A percentile compares a stretch with the other conserved stretches of the same genome.
These are phyloP conservation scores for Pocillopora grandis DNA, from an alignment of 92 coral and sea anemone genomes.

Conservation along the genomic window DNA sequence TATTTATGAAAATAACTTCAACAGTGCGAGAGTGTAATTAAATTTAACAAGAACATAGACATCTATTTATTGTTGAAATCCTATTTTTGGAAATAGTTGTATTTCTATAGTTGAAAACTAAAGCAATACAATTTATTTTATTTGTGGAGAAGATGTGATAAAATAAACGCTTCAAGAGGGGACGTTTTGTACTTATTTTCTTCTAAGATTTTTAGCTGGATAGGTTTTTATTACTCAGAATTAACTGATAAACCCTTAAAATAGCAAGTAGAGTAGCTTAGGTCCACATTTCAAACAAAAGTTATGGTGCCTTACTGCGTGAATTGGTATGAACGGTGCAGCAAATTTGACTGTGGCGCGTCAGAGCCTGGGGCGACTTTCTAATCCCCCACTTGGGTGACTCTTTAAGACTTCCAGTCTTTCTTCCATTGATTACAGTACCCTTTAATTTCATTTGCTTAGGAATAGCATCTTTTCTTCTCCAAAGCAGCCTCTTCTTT, in stretches of 20 bases:
- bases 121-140: conserved; percentile 1
- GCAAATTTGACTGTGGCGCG: conserved; percentile 70
- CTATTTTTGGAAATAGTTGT: background rate
- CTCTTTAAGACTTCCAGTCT: background rate
- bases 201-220: no score
- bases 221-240: no score
- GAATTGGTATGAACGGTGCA: conserved; percentile 35
- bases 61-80: background rate
- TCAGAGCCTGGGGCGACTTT: conserved; percentile 63
- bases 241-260: no score
- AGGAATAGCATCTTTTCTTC: conserved; percentile 61
- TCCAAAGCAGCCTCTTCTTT: conserved; percentile 59
- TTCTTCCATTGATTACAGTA: background rate
- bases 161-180: background rate
- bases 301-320: background rate
- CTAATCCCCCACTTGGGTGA: conserved; percentile 18
- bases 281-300: background rate
- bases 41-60: background rate
- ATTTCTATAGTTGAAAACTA: background rate
- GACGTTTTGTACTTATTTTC: no score
- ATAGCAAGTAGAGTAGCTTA: no score
- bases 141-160: background rate
- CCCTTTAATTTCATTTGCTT: conserved; percentile 26
- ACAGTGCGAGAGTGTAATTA: background rate
- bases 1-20: background rate